Evolutionary conservation across 1,140 invertebrate genomes (phyloP).

Genomic region (Lanistes nyassanus): DNA sequence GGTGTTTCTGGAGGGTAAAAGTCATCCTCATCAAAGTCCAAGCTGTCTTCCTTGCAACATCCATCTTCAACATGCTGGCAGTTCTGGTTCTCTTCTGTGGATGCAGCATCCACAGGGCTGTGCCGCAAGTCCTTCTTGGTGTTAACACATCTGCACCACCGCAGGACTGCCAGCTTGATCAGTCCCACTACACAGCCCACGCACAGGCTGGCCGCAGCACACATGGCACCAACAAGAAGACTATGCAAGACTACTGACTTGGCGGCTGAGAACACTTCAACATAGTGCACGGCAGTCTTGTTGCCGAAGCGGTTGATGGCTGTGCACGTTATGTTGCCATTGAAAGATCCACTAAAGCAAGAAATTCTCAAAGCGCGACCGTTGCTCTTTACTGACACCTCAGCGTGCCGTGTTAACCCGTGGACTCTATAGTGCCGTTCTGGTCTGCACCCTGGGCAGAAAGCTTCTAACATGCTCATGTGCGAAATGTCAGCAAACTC

Average conservation of each 20-base stretch:
- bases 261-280: slow-evolving; percentile 32
- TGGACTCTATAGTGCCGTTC: slow-evolving; percentile 29
- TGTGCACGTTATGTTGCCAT: slow-evolving; percentile 51
- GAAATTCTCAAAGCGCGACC: slow-evolving; percentile 38
- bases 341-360: slow-evolving; percentile 47
- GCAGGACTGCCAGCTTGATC: slow-evolving; percentile 32
- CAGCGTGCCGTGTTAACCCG: slow-evolving; percentile 25
- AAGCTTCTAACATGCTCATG: slow-evolving; percentile 23
- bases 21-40: slow-evolving; percentile 26
- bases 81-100: background rate
- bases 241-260: slow-evolving; percentile 30
- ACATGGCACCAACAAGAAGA: slow-evolving; percentile 40
- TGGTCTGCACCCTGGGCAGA: slow-evolving; percentile 13
- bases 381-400: slow-evolving; percentile 28
- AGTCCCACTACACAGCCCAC: slow-evolving; percentile 47
- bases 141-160: slow-evolving; percentile 14
- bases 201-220: slow-evolving; percentile 34
- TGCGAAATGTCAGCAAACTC: slow-evolving; percentile 34
- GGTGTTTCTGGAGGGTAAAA: slow-evolving; percentile 22
- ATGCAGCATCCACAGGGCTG: background rate
- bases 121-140: background rate
- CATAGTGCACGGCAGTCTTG: slow-evolving; percentile 29
- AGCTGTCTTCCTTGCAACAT: slow-evolving; percentile 21
- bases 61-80: background rate
- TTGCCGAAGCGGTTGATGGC: slow-evolving; percentile 47